phyloP scores from a whole-genome alignment of 2,797 vertebrate genomes.

The Cyprinodon diabolis region DNA sequence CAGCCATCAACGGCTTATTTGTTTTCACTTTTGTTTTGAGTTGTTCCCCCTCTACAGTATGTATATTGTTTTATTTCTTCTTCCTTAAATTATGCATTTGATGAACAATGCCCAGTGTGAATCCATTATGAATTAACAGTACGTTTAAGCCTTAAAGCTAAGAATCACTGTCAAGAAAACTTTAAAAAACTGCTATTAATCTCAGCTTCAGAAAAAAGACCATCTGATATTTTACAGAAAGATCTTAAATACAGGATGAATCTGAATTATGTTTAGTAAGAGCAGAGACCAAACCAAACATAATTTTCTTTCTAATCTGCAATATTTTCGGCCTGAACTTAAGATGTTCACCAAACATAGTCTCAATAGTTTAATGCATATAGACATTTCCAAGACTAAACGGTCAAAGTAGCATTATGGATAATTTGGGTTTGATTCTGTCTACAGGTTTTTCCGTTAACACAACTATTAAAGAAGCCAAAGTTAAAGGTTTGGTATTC shows the following conservation, averaged over 20 bases:
- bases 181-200: neutral
- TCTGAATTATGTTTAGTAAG: too few species aligned
- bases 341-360: neutral
- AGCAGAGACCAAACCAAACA: too few species aligned
- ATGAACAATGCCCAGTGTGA: slow-evolving; percentile 42
- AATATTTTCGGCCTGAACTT: neutral
- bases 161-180: too few species aligned
- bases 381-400: neutral
- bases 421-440: neutral
- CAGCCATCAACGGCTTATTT: slow-evolving; percentile 24
- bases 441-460: neutral
- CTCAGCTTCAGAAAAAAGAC: neutral
- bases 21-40: slow-evolving; percentile 24
- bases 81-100: slow-evolving; percentile 12
- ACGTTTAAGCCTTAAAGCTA: neutral
- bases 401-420: neutral
- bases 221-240: too few species aligned
- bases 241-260: too few species aligned
- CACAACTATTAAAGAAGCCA: too few species aligned
- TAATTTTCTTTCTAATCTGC: neutral
- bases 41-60: slow-evolving; percentile 8
- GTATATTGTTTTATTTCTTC: slow-evolving; percentile 39
- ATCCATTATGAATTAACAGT: neutral
- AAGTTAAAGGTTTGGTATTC: neutral
- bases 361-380: neutral